These are phyloP conservation scores for Plecotus auritus DNA, from an alignment of 2,113 vertebrate genomes.

Conservation along the genomic window DNA sequence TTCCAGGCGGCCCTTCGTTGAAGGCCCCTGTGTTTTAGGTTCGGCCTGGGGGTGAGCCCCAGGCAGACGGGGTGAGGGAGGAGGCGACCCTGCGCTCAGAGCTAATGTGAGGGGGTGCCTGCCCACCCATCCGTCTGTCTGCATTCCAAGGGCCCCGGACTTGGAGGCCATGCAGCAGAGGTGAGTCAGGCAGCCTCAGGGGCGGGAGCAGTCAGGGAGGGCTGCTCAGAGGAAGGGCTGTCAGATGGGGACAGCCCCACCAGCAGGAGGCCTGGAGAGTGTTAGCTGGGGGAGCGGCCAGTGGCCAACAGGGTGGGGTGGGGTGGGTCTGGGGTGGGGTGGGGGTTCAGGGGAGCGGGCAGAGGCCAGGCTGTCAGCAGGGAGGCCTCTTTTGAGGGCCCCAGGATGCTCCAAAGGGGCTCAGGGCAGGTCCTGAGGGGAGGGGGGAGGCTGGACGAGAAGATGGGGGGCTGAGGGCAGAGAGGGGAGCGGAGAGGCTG, in stretches of 20 bases:
- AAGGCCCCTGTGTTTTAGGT: neutral
- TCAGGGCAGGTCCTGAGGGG: neutral
- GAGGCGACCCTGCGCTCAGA: no score
- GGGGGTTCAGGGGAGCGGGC: neutral
- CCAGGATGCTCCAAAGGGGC: neutral
- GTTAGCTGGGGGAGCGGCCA: neutral
- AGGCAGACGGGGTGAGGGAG: neutral
- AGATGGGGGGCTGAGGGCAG: neutral
- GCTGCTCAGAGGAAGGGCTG: neutral
- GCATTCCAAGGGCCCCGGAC: neutral
- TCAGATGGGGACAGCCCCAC: neutral
- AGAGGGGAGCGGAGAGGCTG: neutral
- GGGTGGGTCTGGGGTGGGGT: neutral
- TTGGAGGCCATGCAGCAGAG: no score
- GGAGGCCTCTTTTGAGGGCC: neutral
- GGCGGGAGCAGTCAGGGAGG: neutral
- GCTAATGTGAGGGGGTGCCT: neutral
- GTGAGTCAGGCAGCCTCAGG: neutral
- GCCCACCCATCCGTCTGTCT: fast-evolving
- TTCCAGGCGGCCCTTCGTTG: neutral
- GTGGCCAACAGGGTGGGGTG: neutral
- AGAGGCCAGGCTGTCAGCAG: neutral
- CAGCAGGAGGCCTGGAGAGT: neutral
- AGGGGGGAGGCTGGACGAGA: neutral
- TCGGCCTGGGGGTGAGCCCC: neutral